Base-by-base conservation (phyloP, 2,797 vertebrate genomes). In the Loris lydekkerianus region DNA sequence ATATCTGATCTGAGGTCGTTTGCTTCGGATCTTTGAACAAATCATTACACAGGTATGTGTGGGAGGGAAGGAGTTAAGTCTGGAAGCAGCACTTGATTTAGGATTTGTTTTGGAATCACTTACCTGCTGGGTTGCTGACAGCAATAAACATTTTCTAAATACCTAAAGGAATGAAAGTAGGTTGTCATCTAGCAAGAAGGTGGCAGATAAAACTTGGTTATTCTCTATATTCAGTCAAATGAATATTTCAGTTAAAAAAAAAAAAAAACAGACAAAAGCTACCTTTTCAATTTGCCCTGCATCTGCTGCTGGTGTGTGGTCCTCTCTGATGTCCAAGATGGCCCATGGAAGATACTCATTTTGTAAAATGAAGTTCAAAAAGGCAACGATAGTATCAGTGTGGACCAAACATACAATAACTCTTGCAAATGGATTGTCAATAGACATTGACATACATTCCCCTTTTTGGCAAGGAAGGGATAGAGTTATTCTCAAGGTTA, bases 1-100 rank as follows among this genome's bases (percentile, higher is more conserved):
- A 96, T 90, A 98, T 97, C 92, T 77, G 98, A 98, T 96, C 97
- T 77, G 93, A 96, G 92, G 95, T 94, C 56, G 67, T 96, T 98
- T 97, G 96, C 18, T 89, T 86, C 84, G 95, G 82, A 69, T 49
- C 97, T 94, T 86, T 94, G 89, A 97, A 95, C 95, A 97, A 95
- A 97, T 96, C 96, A 83, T 97, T 96, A 86, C 90, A 89, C 89
- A 46, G 84, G 46, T 23, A 70, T 94, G 94, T 92, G 85, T 91
- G 94, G 94, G 86, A 94, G 95, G 95, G 89, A 73, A 97, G 78
- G 81, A 93, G 96, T 95, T 96, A 98, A 97, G 95, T 63, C 43
- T 61, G 82, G 76, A 86, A 93, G 91, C 73, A 85, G 58, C 29
- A 17, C 86, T 97, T 97, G 97, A 97, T 97, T 96, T 93, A 67